phyloP scores from a whole-genome alignment of 1,140 invertebrate genomes.

The Aphelenchoides avenae region DNA sequence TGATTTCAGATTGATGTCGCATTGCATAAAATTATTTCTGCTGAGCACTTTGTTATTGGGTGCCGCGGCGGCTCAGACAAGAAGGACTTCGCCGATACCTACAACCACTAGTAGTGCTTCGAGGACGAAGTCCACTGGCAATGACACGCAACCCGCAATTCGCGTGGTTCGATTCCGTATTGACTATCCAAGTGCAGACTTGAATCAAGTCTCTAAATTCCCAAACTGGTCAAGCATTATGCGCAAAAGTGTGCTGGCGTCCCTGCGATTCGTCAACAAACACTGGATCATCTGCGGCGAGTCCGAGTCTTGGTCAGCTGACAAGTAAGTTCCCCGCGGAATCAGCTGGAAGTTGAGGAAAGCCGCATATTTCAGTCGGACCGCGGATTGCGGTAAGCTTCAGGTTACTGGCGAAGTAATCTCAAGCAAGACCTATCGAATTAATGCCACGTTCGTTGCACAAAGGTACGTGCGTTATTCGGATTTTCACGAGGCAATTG shows the following conservation, averaged over 20 bases:
- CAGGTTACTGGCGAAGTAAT: slow-evolving; percentile 57
- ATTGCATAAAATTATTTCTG: too few relatives aligned
- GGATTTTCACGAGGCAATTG: slow-evolving; percentile 9
- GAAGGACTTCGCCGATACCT: too few relatives aligned
- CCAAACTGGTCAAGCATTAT: slow-evolving; percentile 50
- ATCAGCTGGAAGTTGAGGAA: slow-evolving; percentile 12
- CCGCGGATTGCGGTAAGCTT: slow-evolving; percentile 53
- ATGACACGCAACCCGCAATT: slow-evolving; percentile 33
- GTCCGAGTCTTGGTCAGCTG: too few relatives aligned
- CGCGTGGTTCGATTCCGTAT: slow-evolving; percentile 39
- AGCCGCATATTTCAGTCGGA: neutral
- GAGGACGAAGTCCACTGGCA: too few relatives aligned
- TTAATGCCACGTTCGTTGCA: slow-evolving; percentile 57
- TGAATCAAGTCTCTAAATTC: slow-evolving; percentile 28
- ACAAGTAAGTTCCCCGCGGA: too few relatives aligned
- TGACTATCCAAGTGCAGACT: slow-evolving; percentile 35
- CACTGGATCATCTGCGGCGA: slow-evolving; percentile 52
- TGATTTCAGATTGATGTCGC: too few relatives aligned
- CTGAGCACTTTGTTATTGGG: too few relatives aligned
- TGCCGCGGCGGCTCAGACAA: too few relatives aligned
- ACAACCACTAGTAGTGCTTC: too few relatives aligned
- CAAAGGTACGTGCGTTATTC: slow-evolving; percentile 34
- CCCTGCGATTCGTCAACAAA: slow-evolving; percentile 57
- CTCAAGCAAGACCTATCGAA: slow-evolving; percentile 44
- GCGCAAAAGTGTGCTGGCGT: slow-evolving; percentile 56